Evolutionary conservation across 2,113 vertebrate species (phyloP), one percentile per base, ranked within the genome.

Genomic region (Vulpes ferrilata): DNA sequence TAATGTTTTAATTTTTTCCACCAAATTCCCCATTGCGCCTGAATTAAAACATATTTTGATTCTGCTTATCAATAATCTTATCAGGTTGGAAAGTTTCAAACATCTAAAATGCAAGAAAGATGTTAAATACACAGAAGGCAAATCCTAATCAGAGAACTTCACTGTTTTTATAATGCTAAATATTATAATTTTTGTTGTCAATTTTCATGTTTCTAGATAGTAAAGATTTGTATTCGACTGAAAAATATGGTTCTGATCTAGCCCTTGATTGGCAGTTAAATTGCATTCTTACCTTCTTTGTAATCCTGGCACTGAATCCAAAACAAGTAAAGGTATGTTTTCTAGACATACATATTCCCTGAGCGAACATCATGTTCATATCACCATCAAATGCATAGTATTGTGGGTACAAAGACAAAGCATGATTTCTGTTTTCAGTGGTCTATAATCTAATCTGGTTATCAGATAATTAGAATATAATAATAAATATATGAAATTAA

Each of bases 61-160:
- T 95, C 74, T 95, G 38, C 17, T 93, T 88, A 82, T 89, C 30
- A 82, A 65, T 32, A 73, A 35, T 93, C 53, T 67, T 82, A 78
- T 78, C 15, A 92, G 67, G 2, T 30, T 91, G 22, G 9, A 78
- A 88, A 93, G 7, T 87, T 79, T 48, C 25, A 92, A 25, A 74
- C 11, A 74, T 3, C 11, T 73, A 69, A 94, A 94, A 87, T 4
- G 3, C 51, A 43, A 93, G 43, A 84, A 57, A 55, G 30, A 32
- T 73, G 15, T 53, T 92, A 3, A 32, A 5, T 48, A 89, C 6
- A 88, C 8, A 78, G 53, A 43, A 20, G 6, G 3, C 83, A 74
- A 86, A 64, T 92, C 11, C 20, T 82, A 93, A 82, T 27, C 27
- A 67, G 7, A 88, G 11, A 97, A 95, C 83, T 94, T 85, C 62